phyloP scores from a whole-genome alignment of 2,113 vertebrate species.

The Bucco capensis region DNA sequence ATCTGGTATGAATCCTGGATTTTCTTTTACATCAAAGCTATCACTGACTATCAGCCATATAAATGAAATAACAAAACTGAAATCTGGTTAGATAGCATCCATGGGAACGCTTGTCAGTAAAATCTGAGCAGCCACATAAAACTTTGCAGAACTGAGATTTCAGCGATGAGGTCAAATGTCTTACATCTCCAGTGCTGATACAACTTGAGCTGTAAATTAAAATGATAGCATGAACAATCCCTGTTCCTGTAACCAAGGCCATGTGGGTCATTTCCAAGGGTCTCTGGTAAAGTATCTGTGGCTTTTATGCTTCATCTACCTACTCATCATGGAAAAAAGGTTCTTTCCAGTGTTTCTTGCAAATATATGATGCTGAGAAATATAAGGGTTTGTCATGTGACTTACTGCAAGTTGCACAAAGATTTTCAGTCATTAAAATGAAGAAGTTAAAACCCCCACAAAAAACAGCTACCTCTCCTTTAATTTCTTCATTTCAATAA shows the following conservation, averaged over 20 bases:
- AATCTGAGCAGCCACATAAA: background rate
- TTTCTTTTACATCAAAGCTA: background rate
- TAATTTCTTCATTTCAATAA: constrained; percentile 22
- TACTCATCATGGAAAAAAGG: constrained; percentile 36
- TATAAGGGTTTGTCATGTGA: constrained; percentile 30
- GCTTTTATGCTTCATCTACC: constrained; percentile 8
- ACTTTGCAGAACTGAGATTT: background rate
- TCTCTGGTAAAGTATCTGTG: constrained; percentile 7
- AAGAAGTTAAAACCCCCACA: constrained; percentile 47
- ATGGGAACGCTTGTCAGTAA: background rate
- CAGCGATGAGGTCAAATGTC: background rate
- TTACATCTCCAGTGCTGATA: background rate
- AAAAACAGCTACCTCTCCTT: background rate
- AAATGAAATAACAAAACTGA: background rate
- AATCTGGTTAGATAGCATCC: background rate
- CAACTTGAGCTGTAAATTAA: background rate
- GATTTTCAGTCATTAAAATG: constrained; percentile 35
- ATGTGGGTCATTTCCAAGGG: constrained; percentile 43
- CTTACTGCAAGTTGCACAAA: constrained; percentile 7
- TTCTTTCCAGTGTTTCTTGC: constrained; percentile 50
- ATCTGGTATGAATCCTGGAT: background rate
- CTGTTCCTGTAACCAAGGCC: constrained; percentile 34
- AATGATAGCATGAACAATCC: background rate
- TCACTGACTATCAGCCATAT: background rate
- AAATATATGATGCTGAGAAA: constrained; percentile 29